Conservation (phyloP, 2,797 vertebrate genomes). For the Pseudochirops corinnae region DNA sequence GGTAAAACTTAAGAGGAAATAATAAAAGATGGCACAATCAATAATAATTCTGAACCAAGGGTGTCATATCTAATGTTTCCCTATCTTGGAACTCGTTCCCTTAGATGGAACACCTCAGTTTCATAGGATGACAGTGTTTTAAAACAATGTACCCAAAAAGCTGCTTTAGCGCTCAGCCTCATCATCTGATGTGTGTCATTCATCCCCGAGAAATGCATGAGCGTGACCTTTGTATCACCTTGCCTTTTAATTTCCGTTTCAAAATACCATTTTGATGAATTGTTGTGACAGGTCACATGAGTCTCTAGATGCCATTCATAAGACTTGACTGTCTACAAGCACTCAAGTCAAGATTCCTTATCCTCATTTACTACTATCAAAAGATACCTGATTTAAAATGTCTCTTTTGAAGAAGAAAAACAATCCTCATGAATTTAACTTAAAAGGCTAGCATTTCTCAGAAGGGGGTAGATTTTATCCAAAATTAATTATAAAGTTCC, state of each 20-base stretch:
- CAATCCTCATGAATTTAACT: neutral
- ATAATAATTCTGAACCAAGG: neutral
- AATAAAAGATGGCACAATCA: neutral
- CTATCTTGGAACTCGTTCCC: conserved; percentile 45
- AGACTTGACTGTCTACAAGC: neutral
- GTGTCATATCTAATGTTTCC: neutral
- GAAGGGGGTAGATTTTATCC: neutral
- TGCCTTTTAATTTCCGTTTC: conserved; percentile 66
- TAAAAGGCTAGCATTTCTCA: conserved; percentile 33
- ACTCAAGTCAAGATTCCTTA: conserved; percentile 55
- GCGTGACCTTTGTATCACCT: conserved; percentile 45
- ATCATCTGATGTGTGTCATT: neutral
- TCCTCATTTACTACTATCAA: neutral
- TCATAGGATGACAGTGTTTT: conserved; percentile 44
- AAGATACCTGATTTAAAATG: conserved; percentile 18
- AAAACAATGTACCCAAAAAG: conserved; percentile 52
- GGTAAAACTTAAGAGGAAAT: neutral
- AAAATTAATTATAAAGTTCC: conserved; percentile 31
- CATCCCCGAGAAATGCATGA: conserved; percentile 26
- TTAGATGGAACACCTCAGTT: conserved; percentile 30
- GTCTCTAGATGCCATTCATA: conserved; percentile 34
- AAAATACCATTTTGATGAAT: conserved; percentile 56
- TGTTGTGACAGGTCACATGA: conserved; percentile 44
- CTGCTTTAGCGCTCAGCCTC: conserved; percentile 44
- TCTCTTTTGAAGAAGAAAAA: neutral